phyloP scores from a whole-genome alignment of 1,140 invertebrate genomes.

The Drosophila kikkawai region DNA sequence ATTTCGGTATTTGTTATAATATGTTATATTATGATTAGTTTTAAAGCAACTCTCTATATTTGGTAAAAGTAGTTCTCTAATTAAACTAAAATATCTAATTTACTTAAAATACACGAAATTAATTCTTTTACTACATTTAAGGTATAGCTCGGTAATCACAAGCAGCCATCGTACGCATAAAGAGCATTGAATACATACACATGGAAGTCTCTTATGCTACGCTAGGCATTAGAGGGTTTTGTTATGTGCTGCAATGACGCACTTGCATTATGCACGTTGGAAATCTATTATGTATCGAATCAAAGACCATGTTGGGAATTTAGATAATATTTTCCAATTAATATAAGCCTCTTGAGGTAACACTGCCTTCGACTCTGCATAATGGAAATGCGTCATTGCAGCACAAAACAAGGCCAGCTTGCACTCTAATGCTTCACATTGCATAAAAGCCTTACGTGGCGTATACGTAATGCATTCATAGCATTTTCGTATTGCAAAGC shows the following conservation, averaged over 20 bases:
- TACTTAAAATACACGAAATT: too few species aligned
- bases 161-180: too few species aligned
- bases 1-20: too few species aligned
- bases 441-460: conserved; percentile 28
- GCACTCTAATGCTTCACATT: conserved; percentile 12
- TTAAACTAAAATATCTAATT: too few species aligned
- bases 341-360: too few species aligned
- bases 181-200: background rate
- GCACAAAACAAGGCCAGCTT: background rate
- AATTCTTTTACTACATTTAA: too few species aligned
- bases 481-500: conserved; percentile 19
- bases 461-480: conserved; percentile 36
- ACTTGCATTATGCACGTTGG: background rate
- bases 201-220: background rate
- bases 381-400: conserved; percentile 22
- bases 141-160: background rate
- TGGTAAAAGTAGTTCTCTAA: too few species aligned
- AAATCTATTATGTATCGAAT: background rate
- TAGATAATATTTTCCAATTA: background rate
- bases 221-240: background rate
- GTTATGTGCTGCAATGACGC: background rate
- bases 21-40: too few species aligned
- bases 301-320: background rate
- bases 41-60: too few species aligned
- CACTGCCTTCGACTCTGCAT: conserved; percentile 5